Evolutionary conservation across 1,140 invertebrate genomes (phyloP), one percentile per base, ranked within the genome.

Genomic region (Mactra quadrangularis): DNA sequence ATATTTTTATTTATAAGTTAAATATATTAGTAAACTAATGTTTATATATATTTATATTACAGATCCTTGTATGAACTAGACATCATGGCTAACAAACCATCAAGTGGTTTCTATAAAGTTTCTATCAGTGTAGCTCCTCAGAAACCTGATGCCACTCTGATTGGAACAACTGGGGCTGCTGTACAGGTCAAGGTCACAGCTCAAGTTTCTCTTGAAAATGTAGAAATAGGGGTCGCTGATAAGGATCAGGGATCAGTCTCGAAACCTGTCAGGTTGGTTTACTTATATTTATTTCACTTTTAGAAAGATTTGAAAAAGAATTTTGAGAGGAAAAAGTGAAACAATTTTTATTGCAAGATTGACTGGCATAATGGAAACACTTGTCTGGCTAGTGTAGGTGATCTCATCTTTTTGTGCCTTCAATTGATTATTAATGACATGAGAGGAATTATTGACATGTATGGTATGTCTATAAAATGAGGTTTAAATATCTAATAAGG

Each of bases 151-250:
- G 82, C 91, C 29, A 86, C 93, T 57, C 88, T 95, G 0, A 91
- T 95, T 60, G 94, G 94, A n/a, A 94, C 93, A 84, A 88, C 92
- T 66, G 94, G 92, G 35, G 95, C 95, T 17, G 94, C 92, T 89
- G 89, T 94, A 29, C 85, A 89, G 33, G 89, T 93, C 3, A 94
- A 94, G 83, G 92, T 94, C 2, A 94, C 93, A 35, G 94, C 93
- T 3, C 88, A 94, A 66, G 93, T 98, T 3, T 94, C 94, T 76
- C 94, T 98, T 0, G 95, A 96, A 86, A 95, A 94, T 84, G 94
- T 97, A 35, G 97, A 98, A 91, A 94, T 99, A 83, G 97, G 97
- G n/a, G 95, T 97, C 33, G 96, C 95, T 22, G 97, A 99, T 93
- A 95, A 96, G 7, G 98, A 99, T 94, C 92, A 93, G 85, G 84